Conservation (phyloP, 2,888 invertebrate species). For the Pegoplata infirma region DNA sequence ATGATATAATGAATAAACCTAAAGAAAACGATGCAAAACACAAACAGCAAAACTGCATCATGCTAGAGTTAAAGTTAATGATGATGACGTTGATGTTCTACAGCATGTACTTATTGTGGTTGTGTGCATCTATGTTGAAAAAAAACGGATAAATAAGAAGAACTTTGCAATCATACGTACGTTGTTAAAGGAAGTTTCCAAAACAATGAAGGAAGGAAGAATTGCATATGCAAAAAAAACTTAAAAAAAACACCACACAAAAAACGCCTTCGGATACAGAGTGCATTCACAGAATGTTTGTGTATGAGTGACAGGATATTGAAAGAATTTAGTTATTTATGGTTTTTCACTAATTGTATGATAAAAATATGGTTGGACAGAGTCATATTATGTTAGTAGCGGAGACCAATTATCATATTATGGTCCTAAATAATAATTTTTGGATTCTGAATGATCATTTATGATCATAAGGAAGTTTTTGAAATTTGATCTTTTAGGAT, state of each 20-base stretch:
- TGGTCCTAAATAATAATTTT: too few species aligned
- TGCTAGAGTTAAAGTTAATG: slow-evolving; percentile 55
- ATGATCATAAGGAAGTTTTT: too few species aligned
- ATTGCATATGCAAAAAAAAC: slow-evolving; percentile 54
- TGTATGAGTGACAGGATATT: neutral
- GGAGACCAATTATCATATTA: too few species aligned
- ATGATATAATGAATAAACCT: slow-evolving; percentile 37
- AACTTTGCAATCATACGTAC: neutral
- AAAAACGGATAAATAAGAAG: neutral
- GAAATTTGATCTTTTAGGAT: too few species aligned
- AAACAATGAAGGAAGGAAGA: slow-evolving; percentile 57
- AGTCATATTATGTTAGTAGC: too few species aligned
- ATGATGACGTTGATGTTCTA: slow-evolving; percentile 57
- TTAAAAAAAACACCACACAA: slow-evolving; percentile 49
- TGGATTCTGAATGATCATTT: too few species aligned
- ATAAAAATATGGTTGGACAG: too few species aligned
- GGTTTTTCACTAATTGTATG: too few species aligned
- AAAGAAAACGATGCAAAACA: slow-evolving; percentile 14
- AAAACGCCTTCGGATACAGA: slow-evolving; percentile 38
- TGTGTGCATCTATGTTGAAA: slow-evolving; percentile 10
- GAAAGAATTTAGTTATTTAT: too few species aligned
- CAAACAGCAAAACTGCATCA: slow-evolving; percentile 32
- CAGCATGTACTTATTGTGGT: slow-evolving; percentile 36
- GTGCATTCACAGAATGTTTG: neutral
- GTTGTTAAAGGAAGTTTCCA: slow-evolving; percentile 57